These are phyloP conservation scores for Mystacornis crossleyi DNA, from an alignment of 2,113 vertebrate species.

Conservation along the genomic window DNA sequence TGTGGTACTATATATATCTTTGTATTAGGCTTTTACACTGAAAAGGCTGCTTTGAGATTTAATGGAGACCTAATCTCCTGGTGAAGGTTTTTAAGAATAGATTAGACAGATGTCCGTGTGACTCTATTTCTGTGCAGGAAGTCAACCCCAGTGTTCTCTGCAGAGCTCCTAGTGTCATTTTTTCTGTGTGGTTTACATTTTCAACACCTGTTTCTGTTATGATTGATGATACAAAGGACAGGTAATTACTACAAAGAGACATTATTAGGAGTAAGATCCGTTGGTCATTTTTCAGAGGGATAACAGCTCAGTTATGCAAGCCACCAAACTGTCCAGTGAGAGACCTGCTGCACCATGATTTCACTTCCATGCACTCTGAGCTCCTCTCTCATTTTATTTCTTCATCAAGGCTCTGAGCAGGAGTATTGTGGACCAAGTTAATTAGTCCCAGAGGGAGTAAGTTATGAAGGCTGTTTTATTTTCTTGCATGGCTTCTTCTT, in stretches of 20 bases:
- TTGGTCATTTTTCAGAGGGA: neutral
- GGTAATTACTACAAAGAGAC: neutral
- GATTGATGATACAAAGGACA: neutral
- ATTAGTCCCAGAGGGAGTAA: neutral
- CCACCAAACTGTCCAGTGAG: neutral
- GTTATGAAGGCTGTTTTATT: neutral
- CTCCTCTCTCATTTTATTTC: neutral
- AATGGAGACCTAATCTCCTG: neutral
- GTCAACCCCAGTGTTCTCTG: neutral
- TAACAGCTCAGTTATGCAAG: neutral
- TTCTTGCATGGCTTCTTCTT: neutral
- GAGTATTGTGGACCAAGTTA: neutral
- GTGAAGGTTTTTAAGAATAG: neutral
- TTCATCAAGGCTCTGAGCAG: neutral
- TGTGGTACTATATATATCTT: neutral
- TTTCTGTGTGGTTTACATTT: neutral
- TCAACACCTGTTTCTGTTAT: neutral
- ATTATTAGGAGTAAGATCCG: neutral
- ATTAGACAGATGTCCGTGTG: neutral
- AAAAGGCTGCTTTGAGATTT: neutral
- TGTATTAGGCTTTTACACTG: neutral
- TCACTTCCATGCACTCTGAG: neutral
- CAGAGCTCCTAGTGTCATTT: neutral
- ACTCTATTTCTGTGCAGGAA: conserved; percentile 13
- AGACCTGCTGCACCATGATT: neutral